Evolutionary conservation across 1,140 invertebrate species (phyloP).

Genomic region (Formica exsecta): DNA sequence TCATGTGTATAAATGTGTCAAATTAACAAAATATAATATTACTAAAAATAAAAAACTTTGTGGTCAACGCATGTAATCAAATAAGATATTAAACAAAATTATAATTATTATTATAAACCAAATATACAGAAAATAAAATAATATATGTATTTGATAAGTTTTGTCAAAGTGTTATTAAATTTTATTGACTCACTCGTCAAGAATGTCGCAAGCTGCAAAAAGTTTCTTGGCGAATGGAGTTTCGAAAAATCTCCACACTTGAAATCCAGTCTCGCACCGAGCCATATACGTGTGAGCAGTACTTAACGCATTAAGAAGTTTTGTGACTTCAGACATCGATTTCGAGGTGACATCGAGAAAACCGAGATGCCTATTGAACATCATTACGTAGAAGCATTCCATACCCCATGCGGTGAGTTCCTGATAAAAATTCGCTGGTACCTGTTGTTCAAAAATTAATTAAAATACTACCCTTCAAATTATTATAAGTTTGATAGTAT

Average conservation of each 20-base stretch:
- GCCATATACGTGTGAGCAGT: conserved; percentile 88
- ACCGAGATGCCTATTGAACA: conserved; percentile 88
- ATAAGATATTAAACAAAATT: conserved; percentile 19
- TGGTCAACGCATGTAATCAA: neutral
- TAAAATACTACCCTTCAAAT: neutral
- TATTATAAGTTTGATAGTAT: neutral
- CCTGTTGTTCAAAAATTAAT: conserved; percentile 67
- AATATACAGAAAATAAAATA: neutral
- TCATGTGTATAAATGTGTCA: conserved; percentile 4
- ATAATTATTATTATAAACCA: neutral
- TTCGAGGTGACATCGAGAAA: conserved; percentile 86
- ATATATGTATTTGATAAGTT: neutral
- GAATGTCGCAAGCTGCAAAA: conserved; percentile 87
- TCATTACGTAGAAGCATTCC: conserved; percentile 89
- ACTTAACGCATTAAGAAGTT: conserved; percentile 88
- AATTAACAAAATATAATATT: conserved; percentile 1
- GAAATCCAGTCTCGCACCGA: conserved; percentile 89
- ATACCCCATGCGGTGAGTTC: conserved; percentile 90
- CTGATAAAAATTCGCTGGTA: conserved; percentile 87
- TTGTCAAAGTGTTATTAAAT: neutral
- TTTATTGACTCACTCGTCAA: conserved; percentile 86
- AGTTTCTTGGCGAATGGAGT: conserved; percentile 88
- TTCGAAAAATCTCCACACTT: conserved; percentile 90
- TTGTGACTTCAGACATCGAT: conserved; percentile 86
- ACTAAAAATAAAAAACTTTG: neutral